Evolutionary conservation across 1,140 invertebrate genomes (phyloP).

Genomic region (Drosophila quadrilineata): DNA sequence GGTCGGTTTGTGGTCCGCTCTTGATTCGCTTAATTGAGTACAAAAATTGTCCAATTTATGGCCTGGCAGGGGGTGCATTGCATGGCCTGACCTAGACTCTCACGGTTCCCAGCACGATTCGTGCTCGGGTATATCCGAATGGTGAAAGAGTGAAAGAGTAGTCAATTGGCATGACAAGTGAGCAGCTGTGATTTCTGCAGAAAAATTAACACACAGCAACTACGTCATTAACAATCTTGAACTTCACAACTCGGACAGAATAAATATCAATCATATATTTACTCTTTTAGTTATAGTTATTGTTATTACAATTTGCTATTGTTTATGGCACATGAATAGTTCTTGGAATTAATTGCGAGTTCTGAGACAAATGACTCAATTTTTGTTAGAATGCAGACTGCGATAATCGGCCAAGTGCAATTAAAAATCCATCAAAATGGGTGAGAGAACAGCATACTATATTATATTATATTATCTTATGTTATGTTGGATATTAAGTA

Average conservation of each 20-base stretch:
- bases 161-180: slow-evolving; percentile 70
- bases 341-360: slow-evolving; percentile 21
- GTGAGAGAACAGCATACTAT: background rate
- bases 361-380: slow-evolving; percentile 57
- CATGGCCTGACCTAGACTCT: slow-evolving; percentile 38
- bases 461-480: too few relatives aligned
- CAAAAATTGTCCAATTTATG: slow-evolving; percentile 67
- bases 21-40: slow-evolving; percentile 76
- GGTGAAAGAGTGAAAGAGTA: slow-evolving; percentile 1
- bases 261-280: slow-evolving; percentile 25
- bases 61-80: slow-evolving; percentile 46
- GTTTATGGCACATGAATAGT: background rate
- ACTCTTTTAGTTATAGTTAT: background rate
- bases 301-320: background rate
- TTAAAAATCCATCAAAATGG: slow-evolving; percentile 59
- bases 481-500: slow-evolving; percentile 33
- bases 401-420: too few relatives aligned
- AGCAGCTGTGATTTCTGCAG: slow-evolving; percentile 18
- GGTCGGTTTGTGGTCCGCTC: slow-evolving; percentile 11
- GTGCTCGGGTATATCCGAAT: too few relatives aligned
- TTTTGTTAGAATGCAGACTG: too few relatives aligned
- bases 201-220: too few relatives aligned
- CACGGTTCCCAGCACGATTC: too few relatives aligned
- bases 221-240: too few relatives aligned
- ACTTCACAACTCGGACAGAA: too few relatives aligned